A percentile compares a stretch with the other conserved stretches of the same genome.
phyloP scores from a whole-genome alignment of 2,113 vertebrate species.

The Ginglymostoma cirratum region DNA sequence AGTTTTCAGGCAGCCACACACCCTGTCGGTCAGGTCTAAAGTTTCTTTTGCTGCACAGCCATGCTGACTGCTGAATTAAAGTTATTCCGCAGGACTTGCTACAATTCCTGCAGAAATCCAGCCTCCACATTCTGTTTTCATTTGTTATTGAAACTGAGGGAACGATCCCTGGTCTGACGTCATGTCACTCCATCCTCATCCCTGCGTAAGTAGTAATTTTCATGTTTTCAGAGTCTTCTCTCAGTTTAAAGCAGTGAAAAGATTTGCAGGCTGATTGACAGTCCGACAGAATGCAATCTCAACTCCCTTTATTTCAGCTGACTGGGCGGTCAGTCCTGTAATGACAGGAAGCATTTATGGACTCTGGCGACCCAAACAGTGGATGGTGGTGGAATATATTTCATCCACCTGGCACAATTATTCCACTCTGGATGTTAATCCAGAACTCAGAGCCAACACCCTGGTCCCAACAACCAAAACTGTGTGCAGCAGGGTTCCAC shows the following conservation, averaged over 20 bases:
- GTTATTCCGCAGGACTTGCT: neutral
- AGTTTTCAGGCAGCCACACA: neutral
- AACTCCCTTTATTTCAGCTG: neutral
- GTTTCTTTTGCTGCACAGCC: neutral
- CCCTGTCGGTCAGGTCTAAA: neutral
- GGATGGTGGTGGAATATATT: neutral
- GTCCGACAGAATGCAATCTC: neutral
- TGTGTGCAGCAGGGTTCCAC: neutral
- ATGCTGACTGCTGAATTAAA: neutral
- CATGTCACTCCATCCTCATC: neutral
- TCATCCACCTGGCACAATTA: neutral
- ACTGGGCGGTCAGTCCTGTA: neutral
- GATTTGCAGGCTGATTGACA: neutral
- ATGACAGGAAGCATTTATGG: neutral
- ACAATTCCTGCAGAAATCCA: neutral
- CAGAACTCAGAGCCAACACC: neutral
- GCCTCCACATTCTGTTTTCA: neutral
- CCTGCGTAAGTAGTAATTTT: neutral
- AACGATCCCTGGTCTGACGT: neutral
- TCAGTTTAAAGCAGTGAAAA: neutral
- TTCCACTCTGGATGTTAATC: neutral
- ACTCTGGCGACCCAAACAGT: neutral
- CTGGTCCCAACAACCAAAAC: neutral
- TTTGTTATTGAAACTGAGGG: neutral
- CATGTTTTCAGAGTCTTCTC: neutral